These are phyloP conservation scores for Eilema sororculum DNA, from an alignment of 2,888 invertebrate genomes.

Conservation along the genomic window DNA sequence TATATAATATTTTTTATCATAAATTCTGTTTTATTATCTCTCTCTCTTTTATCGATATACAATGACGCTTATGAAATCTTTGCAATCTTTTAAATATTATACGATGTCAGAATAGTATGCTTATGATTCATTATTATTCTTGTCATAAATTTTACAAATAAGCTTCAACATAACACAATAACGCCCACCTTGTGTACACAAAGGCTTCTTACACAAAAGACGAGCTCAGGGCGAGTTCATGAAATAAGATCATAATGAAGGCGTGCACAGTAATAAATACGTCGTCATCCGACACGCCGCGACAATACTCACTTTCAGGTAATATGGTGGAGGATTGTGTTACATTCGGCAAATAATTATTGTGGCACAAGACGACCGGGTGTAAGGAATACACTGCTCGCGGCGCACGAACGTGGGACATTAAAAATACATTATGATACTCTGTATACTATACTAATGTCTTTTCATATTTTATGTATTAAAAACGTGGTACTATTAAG, in stretches of 20 bases:
- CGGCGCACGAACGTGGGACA: background rate
- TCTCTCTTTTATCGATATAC: background rate
- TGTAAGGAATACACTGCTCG: background rate
- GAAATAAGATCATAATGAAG: constrained; percentile 1
- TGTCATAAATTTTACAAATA: background rate
- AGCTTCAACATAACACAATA: background rate
- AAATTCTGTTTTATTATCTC: background rate
- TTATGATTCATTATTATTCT: background rate
- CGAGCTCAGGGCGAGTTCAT: background rate
- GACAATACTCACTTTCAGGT: background rate
- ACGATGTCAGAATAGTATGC: background rate
- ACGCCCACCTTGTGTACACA: background rate
- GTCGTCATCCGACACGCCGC: background rate
- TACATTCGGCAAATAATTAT: background rate
- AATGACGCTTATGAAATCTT: background rate
- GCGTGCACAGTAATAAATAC: background rate
- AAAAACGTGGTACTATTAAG: too few species aligned
- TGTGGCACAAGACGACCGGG: background rate
- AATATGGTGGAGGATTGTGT: background rate
- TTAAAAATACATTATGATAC: constrained; percentile 4
- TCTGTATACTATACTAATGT: background rate
- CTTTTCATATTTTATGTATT: background rate
- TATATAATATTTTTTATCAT: background rate
- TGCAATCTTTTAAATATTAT: background rate
- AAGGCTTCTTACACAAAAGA: background rate